Base-by-base conservation (phyloP, 2,888 invertebrate species). In the Lamellibrachia columna region DNA sequence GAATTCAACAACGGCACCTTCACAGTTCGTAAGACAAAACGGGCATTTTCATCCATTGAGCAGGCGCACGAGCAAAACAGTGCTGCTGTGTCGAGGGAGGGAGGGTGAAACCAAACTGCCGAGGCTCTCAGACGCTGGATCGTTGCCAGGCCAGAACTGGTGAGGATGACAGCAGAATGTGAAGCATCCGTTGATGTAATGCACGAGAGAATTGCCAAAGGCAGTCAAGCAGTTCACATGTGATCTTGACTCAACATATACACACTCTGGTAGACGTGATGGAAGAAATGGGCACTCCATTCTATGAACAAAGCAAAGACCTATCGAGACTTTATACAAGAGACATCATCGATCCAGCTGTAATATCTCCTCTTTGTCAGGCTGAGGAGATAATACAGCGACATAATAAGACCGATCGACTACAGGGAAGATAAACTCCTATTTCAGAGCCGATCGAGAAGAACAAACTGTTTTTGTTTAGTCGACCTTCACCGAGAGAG, bases 11-110 rank as follows among this genome's bases (percentile, higher is more conserved):
- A 55, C 22, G 93, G 93, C 15, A 55, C 11, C 28, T 93, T 93
- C 75, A 60, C 90, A 40, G 40, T 40, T 40, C 40, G 40, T 40
- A 40, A 40, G 40, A 40, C 40, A 90, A 92, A 75, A 52, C 75
- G 93, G 53, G 53, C 60, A 60, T 93, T 93, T 90, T 92, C 92
- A n/a, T 52, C 91, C 9, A 92, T 91, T 55, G 52, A 93, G n/a
- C 93, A 93, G 53, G 93, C 90, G 11, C 93, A 92, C 40, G 92
- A 93, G 92, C 92, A 93, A 52, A 92, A 93, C 52, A 92, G 75
- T 91, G 93, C 91, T 52, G 22, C 91, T n/a, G 58, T 92, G 9
- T 92, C 53, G 60, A 91, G 91, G 22, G 92, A 91, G 7, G 92
- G 91, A n/a, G 92, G 91, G 15, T 9, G 40, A 0, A 40, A 40